A percentile compares a stretch with the other conserved stretches of the same genome.
Evolutionary conservation across 2,113 vertebrate genomes (phyloP).

Genomic region (Mystacornis crossleyi): DNA sequence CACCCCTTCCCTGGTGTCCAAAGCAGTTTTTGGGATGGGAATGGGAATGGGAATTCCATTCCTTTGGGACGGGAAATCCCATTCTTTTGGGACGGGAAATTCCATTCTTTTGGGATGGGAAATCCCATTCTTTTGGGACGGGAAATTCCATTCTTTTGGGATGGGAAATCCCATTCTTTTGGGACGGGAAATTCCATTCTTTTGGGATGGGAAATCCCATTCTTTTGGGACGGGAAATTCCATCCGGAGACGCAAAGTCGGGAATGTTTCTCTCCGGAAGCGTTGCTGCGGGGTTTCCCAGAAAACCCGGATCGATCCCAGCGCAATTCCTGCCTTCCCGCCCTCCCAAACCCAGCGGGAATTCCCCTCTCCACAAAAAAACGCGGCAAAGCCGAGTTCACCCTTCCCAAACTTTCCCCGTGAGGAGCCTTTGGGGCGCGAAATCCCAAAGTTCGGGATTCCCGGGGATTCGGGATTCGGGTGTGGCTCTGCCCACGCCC

Average conservation of each 20-base stretch:
- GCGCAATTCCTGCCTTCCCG: neutral
- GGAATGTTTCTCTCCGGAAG: neutral
- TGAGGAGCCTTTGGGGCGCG: fast-evolving
- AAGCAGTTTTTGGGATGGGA: neutral
- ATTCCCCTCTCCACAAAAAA: neutral
- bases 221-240: neutral
- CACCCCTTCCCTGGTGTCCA: fast-evolving
- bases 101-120: too few species aligned
- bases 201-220: too few species aligned
- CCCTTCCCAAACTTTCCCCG: too few species aligned
- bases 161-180: too few species aligned
- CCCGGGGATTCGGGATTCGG: neutral
- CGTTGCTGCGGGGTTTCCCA: neutral
- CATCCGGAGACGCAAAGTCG: neutral
- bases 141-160: too few species aligned
- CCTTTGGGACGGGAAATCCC: too few species aligned
- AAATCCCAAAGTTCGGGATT: neutral
- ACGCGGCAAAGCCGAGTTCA: too few species aligned
- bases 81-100: too few species aligned
- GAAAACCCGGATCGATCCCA: neutral
- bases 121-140: neutral
- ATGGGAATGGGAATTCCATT: neutral
- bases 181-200: too few species aligned
- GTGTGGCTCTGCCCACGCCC: fast-evolving
- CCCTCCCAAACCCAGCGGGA: neutral